Percentiles rank a stretch among this genome's conserved stretches.
These are phyloP conservation scores for Phalacrocorax brasilianus DNA, from an alignment of 2,113 vertebrate species.

Conservation along the genomic window DNA sequence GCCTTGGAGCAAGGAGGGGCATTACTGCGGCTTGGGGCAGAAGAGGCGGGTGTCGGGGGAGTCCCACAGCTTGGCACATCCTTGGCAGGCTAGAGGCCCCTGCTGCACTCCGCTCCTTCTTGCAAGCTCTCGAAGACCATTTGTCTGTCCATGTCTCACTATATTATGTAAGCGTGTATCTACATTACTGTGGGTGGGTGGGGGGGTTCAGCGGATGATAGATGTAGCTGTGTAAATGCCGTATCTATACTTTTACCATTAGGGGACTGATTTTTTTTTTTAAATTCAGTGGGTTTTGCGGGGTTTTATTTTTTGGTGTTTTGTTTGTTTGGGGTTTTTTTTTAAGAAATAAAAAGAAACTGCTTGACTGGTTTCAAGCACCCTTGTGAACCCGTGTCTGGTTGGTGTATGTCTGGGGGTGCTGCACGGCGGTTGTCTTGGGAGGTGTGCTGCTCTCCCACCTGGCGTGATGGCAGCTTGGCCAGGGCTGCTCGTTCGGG, in stretches of 20 bases:
- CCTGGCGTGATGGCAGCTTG: background rate
- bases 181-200: constrained; percentile 43
- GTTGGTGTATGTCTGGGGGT: background rate
- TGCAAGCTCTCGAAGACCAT: background rate
- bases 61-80: background rate
- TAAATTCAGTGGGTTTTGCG: background rate
- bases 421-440: background rate
- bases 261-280: constrained; percentile 2
- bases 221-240: constrained; percentile 73
- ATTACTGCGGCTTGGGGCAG: background rate
- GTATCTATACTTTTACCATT: constrained; percentile 59
- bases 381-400: constrained; percentile 20
- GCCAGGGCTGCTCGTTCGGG: accelerated
- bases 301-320: background rate
- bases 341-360: constrained; percentile 63
- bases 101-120: background rate
- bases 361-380: constrained; percentile 86
- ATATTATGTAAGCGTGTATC: constrained; percentile 9
- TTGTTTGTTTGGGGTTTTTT: background rate
- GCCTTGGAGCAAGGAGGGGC: background rate
- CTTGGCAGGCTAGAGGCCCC: background rate
- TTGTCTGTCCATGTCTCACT: constrained; percentile 12
- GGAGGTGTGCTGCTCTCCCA: background rate
- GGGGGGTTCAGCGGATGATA: constrained; percentile 29
- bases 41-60: background rate